Conservation (phyloP, 2,113 vertebrate genomes). For the Tonatia bakeri region DNA sequence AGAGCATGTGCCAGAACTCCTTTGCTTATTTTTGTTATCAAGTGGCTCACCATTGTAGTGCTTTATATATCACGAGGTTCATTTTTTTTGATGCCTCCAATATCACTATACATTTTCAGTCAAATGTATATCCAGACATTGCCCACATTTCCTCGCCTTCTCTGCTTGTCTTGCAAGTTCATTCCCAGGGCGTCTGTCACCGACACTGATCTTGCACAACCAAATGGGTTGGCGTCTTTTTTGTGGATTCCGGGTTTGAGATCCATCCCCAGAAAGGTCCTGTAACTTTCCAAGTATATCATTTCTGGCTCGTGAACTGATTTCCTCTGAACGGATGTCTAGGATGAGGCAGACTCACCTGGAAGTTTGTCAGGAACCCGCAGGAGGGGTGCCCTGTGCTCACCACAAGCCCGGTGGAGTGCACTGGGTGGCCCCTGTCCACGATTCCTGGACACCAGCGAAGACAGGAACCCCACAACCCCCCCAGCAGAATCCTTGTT, state of each 20-base stretch:
- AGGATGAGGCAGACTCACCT: accelerated
- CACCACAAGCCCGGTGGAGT: accelerated
- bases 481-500: accelerated
- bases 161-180: background rate
- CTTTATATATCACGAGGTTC: no score
- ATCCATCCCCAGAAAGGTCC: no score
- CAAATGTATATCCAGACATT: accelerated
- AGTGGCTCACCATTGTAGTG: no score
- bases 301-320: accelerated
- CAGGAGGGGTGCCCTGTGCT: accelerated
- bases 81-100: no score
- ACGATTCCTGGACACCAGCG: background rate
- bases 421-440: background rate
- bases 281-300: accelerated
- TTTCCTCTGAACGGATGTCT: accelerated
- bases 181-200: background rate
- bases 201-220: accelerated
- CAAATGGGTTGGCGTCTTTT: accelerated
- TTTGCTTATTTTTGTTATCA: no score
- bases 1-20: no score
- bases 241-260: background rate
- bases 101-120: accelerated
- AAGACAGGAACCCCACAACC: accelerated
- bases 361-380: no score
- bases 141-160: no score